Percentiles rank a stretch among this genome's conserved stretches.
phyloP scores from a whole-genome alignment of 2,113 vertebrate genomes.

The Mormyrus lacerda region DNA sequence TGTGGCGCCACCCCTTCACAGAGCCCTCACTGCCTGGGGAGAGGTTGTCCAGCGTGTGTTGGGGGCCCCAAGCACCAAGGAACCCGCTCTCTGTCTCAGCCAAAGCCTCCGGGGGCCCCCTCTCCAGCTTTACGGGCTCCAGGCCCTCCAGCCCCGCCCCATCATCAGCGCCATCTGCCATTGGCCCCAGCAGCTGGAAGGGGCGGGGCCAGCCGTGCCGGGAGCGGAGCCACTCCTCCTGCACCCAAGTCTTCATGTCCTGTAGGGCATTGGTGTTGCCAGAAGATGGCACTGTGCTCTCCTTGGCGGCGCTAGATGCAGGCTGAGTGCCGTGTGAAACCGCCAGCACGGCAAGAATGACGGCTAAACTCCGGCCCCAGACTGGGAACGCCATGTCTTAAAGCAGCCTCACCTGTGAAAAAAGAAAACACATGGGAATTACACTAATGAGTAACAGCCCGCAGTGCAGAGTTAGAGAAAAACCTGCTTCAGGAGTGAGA shows the following conservation, averaged over 20 bases:
- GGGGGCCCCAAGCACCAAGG: slow-evolving; percentile 50
- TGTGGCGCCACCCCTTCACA: slow-evolving; percentile 54
- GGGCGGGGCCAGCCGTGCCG: slow-evolving; percentile 50
- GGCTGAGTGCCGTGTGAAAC: slow-evolving; percentile 40
- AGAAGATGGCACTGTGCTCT: slow-evolving; percentile 38
- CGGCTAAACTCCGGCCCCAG: slow-evolving; percentile 37
- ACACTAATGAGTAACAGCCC: neutral
- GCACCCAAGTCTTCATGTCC: slow-evolving; percentile 51
- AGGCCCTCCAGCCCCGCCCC: slow-evolving; percentile 54
- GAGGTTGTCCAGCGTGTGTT: slow-evolving; percentile 58
- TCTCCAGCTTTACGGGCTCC: slow-evolving; percentile 59
- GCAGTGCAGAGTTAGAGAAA: neutral
- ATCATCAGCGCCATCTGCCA: slow-evolving; percentile 55
- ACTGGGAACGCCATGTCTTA: slow-evolving; percentile 42
- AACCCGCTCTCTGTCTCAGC: slow-evolving; percentile 5
- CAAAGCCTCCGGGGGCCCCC: slow-evolving; percentile 50
- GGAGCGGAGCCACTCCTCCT: slow-evolving; percentile 39
- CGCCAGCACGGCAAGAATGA: slow-evolving; percentile 34
- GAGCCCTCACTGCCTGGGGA: slow-evolving; percentile 53
- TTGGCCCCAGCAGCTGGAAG: slow-evolving; percentile 39
- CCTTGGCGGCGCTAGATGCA: slow-evolving; percentile 37
- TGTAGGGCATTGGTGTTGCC: slow-evolving; percentile 58
- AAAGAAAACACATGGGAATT: neutral
- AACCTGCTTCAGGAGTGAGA: neutral
- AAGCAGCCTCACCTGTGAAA: slow-evolving; percentile 42